Base-by-base conservation (phyloP, 2,113 vertebrate genomes). In the Rousettus leschenaultii region DNA sequence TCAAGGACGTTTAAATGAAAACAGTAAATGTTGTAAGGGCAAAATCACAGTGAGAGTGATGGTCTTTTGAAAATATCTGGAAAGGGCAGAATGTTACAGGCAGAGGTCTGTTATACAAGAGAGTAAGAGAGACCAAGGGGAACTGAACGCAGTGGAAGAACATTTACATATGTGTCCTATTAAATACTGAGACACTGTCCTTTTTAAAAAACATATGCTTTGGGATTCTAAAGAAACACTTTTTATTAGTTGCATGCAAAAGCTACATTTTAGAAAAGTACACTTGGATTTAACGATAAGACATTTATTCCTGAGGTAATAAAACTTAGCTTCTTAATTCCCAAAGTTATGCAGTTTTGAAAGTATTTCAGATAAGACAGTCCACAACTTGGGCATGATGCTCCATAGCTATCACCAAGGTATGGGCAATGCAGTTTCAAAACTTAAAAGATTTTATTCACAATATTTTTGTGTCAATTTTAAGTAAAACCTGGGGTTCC, bases 211-310 rank as follows among this genome's bases (percentile, higher is more conserved):
- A 79, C 24, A 66, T 22, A 40, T 21, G 92, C 43, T 63, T 77
- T 82, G 13, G 7, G 9, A 95, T 63, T 85, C 61, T 77, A 51
- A 2, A 26, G 5, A 93, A 82, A 63, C 7, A 4, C 7, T 75
- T 82, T 97, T 88, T 68, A 70, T 75, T 28, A 83, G 45, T 68
- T 78, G 15, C n/a, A 40, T 61, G 55, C 40, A 79, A 90, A 95
- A 95, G 4, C 19, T 40, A 87, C 55, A 71, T 86, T 86, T 43
- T 0, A 11, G 53, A 57, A 83, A 91, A n/a, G 51, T 18, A 40
- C 6, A 38, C 9, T 57, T 71, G 16, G 7, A 79, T 93, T 83
- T 87, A 53, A 78, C 9, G 79, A n/a, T 73, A 95, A 57, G 43
- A 35, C 19, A 59, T 79, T 73, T 93, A 13, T 71, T 86, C 6